Base-by-base conservation (phyloP, 1,140 invertebrate species). In the Coptotermes formosanus region DNA sequence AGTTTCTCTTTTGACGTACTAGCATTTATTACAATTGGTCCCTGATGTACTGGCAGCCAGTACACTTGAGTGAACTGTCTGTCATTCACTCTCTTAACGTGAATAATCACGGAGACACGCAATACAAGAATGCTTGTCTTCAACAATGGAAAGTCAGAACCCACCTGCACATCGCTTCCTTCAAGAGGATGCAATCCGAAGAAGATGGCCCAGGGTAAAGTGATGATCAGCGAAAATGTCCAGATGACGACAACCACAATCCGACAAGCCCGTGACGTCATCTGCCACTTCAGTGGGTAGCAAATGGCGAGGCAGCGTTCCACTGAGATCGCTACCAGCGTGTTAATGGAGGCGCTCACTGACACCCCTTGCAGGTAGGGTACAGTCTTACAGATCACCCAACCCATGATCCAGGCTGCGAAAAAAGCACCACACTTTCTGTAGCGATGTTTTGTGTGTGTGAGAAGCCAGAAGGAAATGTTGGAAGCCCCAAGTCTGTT, bases 311-410 rank as follows among this genome's bases (percentile, higher is more conserved):
- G 89, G 89, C 90, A 92, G 90, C 93, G 91, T 89, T 95, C 94
- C 38, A 94, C 89, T 0, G 94, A 93, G 75, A 95, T 94, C 59
- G 93, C 93, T 48, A 94, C 93, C 82, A 95, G 89, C 0, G 93
- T 94, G 89, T 94, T 93, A 84, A 95, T 93, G 6, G 93, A 94
- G 8, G 94, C 93, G 86, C 92, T 93, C 16, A 95, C 94, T 7
- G 93, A 93, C 1, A 94, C 93, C 16, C 93, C 94, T 89, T 95
- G 94, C 0, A 95, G 90, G 88, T 93, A 95, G 0, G 94, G 91
- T 0, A 93, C 92, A 1, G 92, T 91, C 89, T 94, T 94, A 88
- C 94, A 95, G 84, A 94, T 90, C 44, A 93, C 90, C 83, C 91
- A 90, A 6, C 94, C 94, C 87, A 94, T 91, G 55, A 92, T 90